Conservation (phyloP, 2,113 vertebrate species). For the Scopus umbretta region DNA sequence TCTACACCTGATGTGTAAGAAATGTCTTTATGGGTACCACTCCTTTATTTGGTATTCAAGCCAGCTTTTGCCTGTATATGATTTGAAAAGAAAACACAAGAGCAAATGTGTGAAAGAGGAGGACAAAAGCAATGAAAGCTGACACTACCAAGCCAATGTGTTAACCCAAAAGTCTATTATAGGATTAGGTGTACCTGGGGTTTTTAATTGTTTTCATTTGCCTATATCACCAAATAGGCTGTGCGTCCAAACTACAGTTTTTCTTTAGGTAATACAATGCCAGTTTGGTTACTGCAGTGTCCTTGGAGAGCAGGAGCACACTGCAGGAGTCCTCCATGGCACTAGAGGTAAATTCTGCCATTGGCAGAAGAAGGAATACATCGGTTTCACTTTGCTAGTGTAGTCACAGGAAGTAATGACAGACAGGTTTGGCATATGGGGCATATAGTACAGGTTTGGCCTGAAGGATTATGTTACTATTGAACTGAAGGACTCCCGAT, state of each 20-base stretch:
- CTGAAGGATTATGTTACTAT: background rate
- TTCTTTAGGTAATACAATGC: background rate
- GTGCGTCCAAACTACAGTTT: background rate
- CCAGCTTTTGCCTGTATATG: constrained; percentile 3
- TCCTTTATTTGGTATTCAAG: constrained; percentile 29
- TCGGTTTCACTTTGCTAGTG: background rate
- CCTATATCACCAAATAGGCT: background rate
- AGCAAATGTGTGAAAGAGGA: constrained; percentile 33
- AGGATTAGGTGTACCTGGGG: background rate
- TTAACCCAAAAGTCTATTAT: background rate
- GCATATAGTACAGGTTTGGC: background rate
- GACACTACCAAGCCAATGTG: background rate
- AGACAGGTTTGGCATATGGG: background rate
- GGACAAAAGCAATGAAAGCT: background rate
- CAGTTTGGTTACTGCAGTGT: background rate
- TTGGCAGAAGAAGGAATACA: background rate
- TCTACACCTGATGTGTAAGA: background rate
- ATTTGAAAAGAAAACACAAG: constrained; percentile 47
- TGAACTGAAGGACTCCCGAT: background rate
- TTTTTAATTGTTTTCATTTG: background rate
- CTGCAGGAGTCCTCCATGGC: background rate
- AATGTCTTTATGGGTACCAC: background rate
- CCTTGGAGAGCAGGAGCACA: background rate
- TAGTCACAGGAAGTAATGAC: background rate
- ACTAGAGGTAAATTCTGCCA: background rate